phyloP scores from a whole-genome alignment of 2,888 invertebrate genomes.

The Cantharis nigra region DNA sequence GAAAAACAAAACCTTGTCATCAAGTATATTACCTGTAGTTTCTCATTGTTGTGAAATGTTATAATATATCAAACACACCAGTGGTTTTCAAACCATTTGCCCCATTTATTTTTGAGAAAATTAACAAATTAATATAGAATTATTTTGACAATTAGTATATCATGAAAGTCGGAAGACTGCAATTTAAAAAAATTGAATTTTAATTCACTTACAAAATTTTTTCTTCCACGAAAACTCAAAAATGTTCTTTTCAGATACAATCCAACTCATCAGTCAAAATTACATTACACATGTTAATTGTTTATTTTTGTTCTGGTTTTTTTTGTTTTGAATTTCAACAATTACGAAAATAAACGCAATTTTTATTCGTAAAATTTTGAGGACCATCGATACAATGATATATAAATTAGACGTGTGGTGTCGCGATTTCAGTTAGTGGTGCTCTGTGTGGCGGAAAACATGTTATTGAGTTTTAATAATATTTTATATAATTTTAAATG shows the following conservation, averaged over 20 bases:
- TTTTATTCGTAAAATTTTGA: background rate
- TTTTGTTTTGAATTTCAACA: no score
- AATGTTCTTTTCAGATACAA: no score
- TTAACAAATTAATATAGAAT: no score
- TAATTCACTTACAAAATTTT: no score
- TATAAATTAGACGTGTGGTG: background rate
- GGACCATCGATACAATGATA: background rate
- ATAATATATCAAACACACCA: background rate
- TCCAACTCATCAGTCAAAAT: no score
- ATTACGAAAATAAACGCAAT: background rate
- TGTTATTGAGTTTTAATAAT: slow-evolving; percentile 76
- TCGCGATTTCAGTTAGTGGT: background rate
- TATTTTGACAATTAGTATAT: no score
- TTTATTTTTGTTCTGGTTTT: no score
- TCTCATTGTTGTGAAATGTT: background rate
- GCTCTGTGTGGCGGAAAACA: slow-evolving; percentile 58
- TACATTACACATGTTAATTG: no score
- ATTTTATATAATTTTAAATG: slow-evolving; percentile 73
- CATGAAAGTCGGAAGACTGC: no score
- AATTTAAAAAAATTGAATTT: no score
- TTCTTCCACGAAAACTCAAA: no score
- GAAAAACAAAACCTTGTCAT: background rate
- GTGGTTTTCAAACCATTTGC: background rate
- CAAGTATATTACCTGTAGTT: background rate
- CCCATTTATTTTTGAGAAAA: background rate